phyloP scores from a whole-genome alignment of 1,140 invertebrate species.

The Achroia grisella region DNA sequence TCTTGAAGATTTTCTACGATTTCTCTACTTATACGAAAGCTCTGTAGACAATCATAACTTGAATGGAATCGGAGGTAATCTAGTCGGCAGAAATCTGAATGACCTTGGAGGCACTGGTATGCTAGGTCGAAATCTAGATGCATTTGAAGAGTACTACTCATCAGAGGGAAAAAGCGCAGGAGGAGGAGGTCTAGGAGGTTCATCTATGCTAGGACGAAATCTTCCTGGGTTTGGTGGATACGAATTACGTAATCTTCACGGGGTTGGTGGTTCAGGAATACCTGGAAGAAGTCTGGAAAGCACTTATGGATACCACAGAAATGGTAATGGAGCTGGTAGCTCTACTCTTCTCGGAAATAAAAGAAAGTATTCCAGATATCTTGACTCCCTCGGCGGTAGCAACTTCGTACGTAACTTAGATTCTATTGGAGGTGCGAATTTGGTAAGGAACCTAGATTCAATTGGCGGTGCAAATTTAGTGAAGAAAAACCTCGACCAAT shows the following conservation, averaged over 20 bases:
- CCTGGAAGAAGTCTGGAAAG: constrained; percentile 23
- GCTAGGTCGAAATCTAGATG: constrained; percentile 19
- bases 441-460: constrained; percentile 54
- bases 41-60: constrained; percentile 31
- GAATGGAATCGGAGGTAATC: constrained; percentile 31
- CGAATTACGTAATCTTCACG: constrained; percentile 32
- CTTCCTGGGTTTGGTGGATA: constrained; percentile 35
- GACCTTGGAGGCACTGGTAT: constrained; percentile 23
- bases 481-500: constrained; percentile 66
- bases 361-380: constrained; percentile 40
- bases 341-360: constrained; percentile 36
- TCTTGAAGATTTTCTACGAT: constrained; percentile 41
- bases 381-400: constrained; percentile 60
- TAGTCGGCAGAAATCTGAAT: constrained; percentile 36
- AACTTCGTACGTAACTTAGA: constrained; percentile 59
- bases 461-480: constrained; percentile 63
- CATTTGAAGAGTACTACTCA: not conserved
- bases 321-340: constrained; percentile 32
- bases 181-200: constrained; percentile 14
- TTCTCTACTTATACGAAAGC: constrained; percentile 43
- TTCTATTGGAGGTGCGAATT: constrained; percentile 65
- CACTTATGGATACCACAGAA: constrained; percentile 18
- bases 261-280: constrained; percentile 30
- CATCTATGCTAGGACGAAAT: constrained; percentile 23
- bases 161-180: constrained; percentile 3